Evolutionary conservation across 2,113 vertebrate genomes (phyloP), one percentile per base, ranked within the genome.

Genomic region (Archocentrus centrarchus): DNA sequence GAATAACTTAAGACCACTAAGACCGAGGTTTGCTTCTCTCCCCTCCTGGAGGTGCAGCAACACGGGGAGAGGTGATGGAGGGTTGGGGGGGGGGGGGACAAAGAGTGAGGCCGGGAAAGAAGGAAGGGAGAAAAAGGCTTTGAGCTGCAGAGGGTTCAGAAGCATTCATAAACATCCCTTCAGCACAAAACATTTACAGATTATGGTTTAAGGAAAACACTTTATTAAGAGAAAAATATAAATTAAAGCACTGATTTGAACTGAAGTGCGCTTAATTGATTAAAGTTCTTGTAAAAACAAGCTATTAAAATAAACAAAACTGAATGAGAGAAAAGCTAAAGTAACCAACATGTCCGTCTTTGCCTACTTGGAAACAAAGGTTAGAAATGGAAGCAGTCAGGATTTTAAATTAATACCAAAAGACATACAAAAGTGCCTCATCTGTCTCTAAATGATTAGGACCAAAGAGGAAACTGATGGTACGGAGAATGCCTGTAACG

Each of bases 121-220:
- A 63, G 75, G 76, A 78, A 78, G 80, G 63, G 79, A 85, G 87
- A 91, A 80, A 87, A 44, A 78, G 75, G 81, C 59, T 75, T 83
- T 81, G 93, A 94, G 92, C 92, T 92, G 90, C 89, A 89, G 89
- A 91, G 87, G 86, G 76, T 85, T 91, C 89, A 89, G 75, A 90
- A 68, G 84, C 91, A 77, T 81, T 84, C 58, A 84, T 47, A 73
- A 83, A 87, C 3, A 83, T 82, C 81, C 58, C 80, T 75, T 83
- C 22, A 81, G 61, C 62, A 81, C 76, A 83, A 66, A 60, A 75
- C 68, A 89, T 79, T 60, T 76, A 68, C 18, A 79, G 68, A 83
- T 77, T 47, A 88, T 60, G 17, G 30, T 24, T 63, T 9, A 4
- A 59, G 32, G 53, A 76, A 80, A 81, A 76, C 6, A 66, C 27